Conservation (phyloP, 2,113 vertebrate genomes). For the Protomyctophum bolini region DNA sequence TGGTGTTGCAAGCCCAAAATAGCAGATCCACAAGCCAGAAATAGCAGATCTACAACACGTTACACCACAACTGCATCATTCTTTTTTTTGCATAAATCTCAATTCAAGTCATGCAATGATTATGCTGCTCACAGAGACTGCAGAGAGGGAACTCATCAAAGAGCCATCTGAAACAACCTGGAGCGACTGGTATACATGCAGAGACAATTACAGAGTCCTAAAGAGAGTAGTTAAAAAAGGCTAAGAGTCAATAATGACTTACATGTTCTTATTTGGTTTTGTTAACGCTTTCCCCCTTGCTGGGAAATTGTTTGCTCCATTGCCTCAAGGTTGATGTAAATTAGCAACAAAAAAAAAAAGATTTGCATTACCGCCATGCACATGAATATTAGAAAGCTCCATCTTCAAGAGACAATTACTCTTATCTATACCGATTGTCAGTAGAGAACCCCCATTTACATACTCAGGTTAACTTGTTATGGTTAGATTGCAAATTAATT, state of each 20-base stretch:
- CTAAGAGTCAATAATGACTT: conserved; percentile 75
- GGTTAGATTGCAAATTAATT: conserved; percentile 9
- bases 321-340: conserved; percentile 70
- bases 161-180: conserved; percentile 65
- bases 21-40: too few species aligned
- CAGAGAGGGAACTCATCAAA: conserved; percentile 66
- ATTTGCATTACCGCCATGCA: conserved; percentile 49
- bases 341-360: conserved; percentile 44
- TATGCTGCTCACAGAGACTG: conserved; percentile 40
- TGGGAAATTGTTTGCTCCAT: conserved; percentile 68
- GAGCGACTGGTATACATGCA: conserved; percentile 60
- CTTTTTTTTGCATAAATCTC: not conserved
- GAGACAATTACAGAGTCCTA: conserved; percentile 68
- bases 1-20: too few species aligned
- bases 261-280: conserved; percentile 72
- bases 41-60: not conserved
- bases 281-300: conserved; percentile 59
- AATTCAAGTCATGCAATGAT: conserved; percentile 35
- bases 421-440: conserved; percentile 41
- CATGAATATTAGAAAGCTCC: conserved; percentile 43
- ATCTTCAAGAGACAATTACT: conserved; percentile 48
- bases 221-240: conserved; percentile 76
- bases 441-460: conserved; percentile 30
- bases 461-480: conserved; percentile 45
- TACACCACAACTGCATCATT: not conserved